Evolutionary conservation across 2,888 invertebrate species (phyloP).

Genomic region (Hartigia nigra): DNA sequence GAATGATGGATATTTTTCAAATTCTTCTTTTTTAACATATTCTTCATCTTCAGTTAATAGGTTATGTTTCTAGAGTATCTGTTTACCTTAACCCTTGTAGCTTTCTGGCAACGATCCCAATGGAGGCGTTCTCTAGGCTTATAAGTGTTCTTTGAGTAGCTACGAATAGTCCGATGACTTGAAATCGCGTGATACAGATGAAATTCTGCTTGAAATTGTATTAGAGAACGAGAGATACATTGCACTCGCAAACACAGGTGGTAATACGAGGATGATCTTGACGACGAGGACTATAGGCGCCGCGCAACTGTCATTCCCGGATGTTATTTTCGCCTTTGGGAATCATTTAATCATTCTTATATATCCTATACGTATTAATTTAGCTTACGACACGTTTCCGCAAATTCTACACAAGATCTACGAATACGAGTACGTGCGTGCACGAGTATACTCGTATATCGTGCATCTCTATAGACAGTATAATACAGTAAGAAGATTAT

Average conservation of each 20-base stretch:
- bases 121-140: not conserved
- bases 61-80: not conserved
- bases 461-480: not conserved
- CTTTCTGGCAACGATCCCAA: not conserved
- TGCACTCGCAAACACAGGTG: not conserved
- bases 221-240: not conserved
- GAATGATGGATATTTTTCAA: not conserved
- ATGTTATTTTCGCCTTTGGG: not conserved
- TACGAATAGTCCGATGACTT: not conserved
- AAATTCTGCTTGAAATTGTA: not conserved
- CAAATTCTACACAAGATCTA: too few species aligned
- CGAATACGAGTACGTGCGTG: not conserved
- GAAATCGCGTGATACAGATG: not conserved
- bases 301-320: not conserved
- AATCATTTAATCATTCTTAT: not conserved
- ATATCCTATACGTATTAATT: not conserved
- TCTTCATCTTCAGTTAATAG: conserved; percentile 7
- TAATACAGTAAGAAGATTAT: not conserved
- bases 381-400: not conserved
- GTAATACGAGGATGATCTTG: not conserved
- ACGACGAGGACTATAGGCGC: not conserved
- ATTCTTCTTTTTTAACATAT: not conserved
- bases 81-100: conserved; percentile 2
- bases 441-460: not conserved
- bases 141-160: not conserved